These are phyloP conservation scores for Limonius californicus DNA, from an alignment of 1,140 invertebrate genomes.

Conservation along the genomic window DNA sequence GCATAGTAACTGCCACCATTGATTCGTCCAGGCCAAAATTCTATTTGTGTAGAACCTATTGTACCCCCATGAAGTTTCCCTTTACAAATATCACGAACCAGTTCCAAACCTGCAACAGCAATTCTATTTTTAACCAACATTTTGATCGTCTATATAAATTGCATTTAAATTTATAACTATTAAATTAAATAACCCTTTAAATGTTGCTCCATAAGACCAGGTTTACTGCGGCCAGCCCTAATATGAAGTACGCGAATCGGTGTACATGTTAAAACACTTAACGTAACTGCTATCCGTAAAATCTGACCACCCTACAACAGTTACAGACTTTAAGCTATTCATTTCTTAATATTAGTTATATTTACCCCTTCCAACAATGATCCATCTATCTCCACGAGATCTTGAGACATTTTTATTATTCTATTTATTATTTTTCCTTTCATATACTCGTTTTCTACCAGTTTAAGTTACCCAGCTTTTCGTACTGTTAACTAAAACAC, in stretches of 20 bases:
- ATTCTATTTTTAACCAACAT: too few relatives aligned
- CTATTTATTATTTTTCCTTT: too few relatives aligned
- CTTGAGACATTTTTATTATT: slow-evolving; percentile 23
- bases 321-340: too few relatives aligned
- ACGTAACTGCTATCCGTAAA: slow-evolving; percentile 69
- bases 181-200: too few relatives aligned
- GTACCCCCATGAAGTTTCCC: slow-evolving; percentile 64
- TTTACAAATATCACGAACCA: slow-evolving; percentile 67
- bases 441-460: too few relatives aligned
- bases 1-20: slow-evolving; percentile 59
- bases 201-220: slow-evolving; percentile 84
- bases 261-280: slow-evolving; percentile 70
- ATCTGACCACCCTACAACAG: slow-evolving; percentile 80
- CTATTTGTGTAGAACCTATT: slow-evolving; percentile 71
- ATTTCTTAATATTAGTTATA: too few relatives aligned
- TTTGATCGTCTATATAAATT: too few relatives aligned
- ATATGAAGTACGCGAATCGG: slow-evolving; percentile 78
- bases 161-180: too few relatives aligned
- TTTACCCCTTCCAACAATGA: slow-evolving; percentile 44
- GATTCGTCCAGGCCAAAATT: slow-evolving; percentile 66
- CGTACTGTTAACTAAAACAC: too few relatives aligned
- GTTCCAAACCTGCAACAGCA: slow-evolving; percentile 71
- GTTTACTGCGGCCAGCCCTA: slow-evolving; percentile 69
- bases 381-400: slow-evolving; percentile 41
- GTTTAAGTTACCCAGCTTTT: too few relatives aligned